Base-by-base conservation (phyloP, 2,113 vertebrate genomes). In the Dasyornis broadbenti region DNA sequence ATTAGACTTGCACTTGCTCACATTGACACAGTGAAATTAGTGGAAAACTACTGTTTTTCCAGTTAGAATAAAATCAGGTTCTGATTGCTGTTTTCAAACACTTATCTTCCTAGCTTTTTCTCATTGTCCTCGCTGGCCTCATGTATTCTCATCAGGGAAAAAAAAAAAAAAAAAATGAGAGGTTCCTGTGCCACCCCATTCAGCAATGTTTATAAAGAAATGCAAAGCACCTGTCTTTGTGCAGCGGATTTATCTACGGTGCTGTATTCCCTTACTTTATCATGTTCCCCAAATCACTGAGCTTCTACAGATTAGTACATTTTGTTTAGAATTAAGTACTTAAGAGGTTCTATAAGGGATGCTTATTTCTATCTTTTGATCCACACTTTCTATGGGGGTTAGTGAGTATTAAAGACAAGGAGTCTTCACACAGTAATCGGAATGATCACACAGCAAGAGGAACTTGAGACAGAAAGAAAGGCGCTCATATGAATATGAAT, bases 41-140 rank as follows among this genome's bases (percentile, higher is more conserved):
- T 89, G 80, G 79, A 97, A 96, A 96, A 92, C 82, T 73, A 65
- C 82, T 70, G 47, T 4, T 95, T 82, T 94, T 82, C 63, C 84
- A 72, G 37, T 76, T 82, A 66, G 50, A 92, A 69, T 68, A 69
- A 94, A 88, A 87, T 53, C 78, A 89, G 57, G 63, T 76, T 94
- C 89, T 69, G 83, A 89, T 70, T 92, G 91, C 63, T 96, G 60
- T 70, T 92, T 95, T 70, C 85, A 75, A 91, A 82, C 75, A 63
- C 7, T 72, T 73, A 50, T 18, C 57, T 70, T 87, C 64, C 93
- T 22, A 84, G 78, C 28, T 85, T 84, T 63, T 91, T 39, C 78
- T 84, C 84, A 76, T 61, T 82, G 79, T 95, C 91, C 92, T 94
- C 2, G 4, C 94, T 90, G 50, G 59, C 70, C 35, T 80, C 45